phyloP scores from a whole-genome alignment of 2,113 vertebrate species.

The Stegostoma tigrinum region DNA sequence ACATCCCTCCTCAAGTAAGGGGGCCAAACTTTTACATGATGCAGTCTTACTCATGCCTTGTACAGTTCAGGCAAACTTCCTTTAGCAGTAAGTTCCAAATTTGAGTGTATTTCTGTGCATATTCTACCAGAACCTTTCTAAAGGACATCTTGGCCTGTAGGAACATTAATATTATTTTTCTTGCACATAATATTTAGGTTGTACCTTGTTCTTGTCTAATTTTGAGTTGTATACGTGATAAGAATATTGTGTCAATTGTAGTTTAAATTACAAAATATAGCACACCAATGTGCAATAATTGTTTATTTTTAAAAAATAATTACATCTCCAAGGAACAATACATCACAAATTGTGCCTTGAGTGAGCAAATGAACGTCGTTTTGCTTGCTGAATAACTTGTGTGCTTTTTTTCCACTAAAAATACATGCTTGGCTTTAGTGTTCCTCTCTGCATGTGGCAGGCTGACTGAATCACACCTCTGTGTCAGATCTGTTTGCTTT shows the following conservation, averaged over 20 bases:
- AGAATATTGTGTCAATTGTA: neutral
- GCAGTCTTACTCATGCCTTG: too few relatives aligned
- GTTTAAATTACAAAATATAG: neutral
- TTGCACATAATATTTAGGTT: neutral
- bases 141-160: neutral
- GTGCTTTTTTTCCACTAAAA: neutral
- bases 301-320: neutral
- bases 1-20: too few relatives aligned
- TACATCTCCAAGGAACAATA: neutral
- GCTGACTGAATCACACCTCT: slow-evolving; percentile 15
- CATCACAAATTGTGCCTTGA: neutral
- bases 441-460: slow-evolving; percentile 5
- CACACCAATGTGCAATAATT: neutral
- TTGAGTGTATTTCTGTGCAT: neutral
- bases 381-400: neutral
- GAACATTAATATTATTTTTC: neutral
- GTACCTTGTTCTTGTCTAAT: neutral
- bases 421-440: neutral
- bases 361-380: neutral
- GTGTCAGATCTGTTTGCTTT: slow-evolving; percentile 38
- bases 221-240: neutral
- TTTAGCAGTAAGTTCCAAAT: too few relatives aligned
- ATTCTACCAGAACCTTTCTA: neutral
- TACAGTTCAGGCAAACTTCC: too few relatives aligned
- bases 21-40: too few relatives aligned